phyloP scores from a whole-genome alignment of 2,797 vertebrate genomes.

The Natrix natrix region DNA sequence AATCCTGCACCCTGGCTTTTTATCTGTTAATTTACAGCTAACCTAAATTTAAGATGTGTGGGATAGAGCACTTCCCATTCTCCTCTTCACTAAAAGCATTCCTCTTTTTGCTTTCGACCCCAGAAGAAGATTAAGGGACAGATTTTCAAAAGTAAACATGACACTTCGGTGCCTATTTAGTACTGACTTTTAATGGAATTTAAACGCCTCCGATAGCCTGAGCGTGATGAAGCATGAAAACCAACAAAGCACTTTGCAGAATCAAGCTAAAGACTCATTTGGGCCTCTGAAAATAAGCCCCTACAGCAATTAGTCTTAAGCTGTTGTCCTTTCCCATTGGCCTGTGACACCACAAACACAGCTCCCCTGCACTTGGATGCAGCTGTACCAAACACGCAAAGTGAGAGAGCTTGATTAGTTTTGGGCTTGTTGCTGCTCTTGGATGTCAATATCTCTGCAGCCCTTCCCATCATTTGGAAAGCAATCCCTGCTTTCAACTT shows the following conservation, averaged over 20 bases:
- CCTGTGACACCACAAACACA: neutral
- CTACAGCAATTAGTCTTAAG: conserved; percentile 17
- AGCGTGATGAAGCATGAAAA: conserved; percentile 29
- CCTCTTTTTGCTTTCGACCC: conserved; percentile 28
- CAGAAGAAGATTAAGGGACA: conserved; percentile 26
- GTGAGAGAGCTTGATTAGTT: neutral
- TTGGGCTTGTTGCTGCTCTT: neutral
- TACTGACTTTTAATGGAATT: conserved; percentile 35
- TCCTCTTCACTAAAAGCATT: conserved; percentile 9
- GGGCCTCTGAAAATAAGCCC: conserved; percentile 19
- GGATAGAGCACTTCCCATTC: neutral
- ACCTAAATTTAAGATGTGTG: neutral
- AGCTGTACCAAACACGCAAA: neutral
- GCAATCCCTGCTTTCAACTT: neutral
- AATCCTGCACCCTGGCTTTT: neutral
- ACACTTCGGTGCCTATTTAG: conserved; percentile 23
- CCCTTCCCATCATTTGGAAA: neutral
- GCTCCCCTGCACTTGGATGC: neutral
- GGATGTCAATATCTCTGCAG: neutral
- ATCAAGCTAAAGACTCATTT: conserved; percentile 22
- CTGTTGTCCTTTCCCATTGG: conserved; percentile 7
- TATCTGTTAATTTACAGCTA: neutral
- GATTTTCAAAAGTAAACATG: conserved; percentile 17
- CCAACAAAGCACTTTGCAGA: conserved; percentile 30
- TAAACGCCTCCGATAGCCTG: conserved; percentile 28